A percentile compares a stretch with the other conserved stretches of the same genome.
These are phyloP conservation scores for Burhinus oedicnemus DNA, from an alignment of 2,113 vertebrate species.

Conservation along the genomic window DNA sequence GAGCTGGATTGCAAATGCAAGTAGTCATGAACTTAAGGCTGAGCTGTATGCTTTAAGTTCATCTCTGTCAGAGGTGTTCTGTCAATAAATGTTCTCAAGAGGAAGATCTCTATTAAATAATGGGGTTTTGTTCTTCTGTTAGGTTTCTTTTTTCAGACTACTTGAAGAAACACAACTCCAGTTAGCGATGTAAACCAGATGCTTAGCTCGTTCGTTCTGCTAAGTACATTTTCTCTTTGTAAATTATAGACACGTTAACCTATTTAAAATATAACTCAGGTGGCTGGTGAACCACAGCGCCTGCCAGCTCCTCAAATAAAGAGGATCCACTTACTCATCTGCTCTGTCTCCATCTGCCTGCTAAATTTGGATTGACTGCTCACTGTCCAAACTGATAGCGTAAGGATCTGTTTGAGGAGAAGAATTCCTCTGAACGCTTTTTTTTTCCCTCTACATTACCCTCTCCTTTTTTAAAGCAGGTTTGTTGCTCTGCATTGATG, in stretches of 20 bases:
- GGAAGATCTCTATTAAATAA: not conserved
- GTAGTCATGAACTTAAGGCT: not conserved
- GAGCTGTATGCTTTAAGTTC: not conserved
- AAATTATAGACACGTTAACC: conserved; percentile 65
- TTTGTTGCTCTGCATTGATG: conserved; percentile 21
- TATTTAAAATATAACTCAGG: conserved; percentile 78
- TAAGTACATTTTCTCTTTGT: conserved; percentile 60
- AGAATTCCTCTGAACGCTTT: conserved; percentile 35
- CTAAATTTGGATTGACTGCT: conserved; percentile 78
- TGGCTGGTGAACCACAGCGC: conserved; percentile 66
- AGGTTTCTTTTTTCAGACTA: not conserved
- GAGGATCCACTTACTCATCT: conserved; percentile 70
- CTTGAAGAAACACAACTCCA: not conserved
- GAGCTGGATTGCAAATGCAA: not conserved
- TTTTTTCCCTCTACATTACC: not conserved
- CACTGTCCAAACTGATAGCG: conserved; percentile 51
- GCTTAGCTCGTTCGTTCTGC: not conserved
- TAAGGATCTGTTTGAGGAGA: conserved; percentile 53
- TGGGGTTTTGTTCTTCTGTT: not conserved
- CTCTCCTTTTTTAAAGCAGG: conserved; percentile 1
- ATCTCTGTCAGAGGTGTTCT: not conserved
- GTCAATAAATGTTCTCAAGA: not conserved
- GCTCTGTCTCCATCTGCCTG: conserved; percentile 61
- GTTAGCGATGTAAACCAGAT: not conserved
- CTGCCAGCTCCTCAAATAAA: conserved; percentile 71